Conservation (phyloP, 2,888 invertebrate genomes). For the Leptarthrus brevirostris region DNA sequence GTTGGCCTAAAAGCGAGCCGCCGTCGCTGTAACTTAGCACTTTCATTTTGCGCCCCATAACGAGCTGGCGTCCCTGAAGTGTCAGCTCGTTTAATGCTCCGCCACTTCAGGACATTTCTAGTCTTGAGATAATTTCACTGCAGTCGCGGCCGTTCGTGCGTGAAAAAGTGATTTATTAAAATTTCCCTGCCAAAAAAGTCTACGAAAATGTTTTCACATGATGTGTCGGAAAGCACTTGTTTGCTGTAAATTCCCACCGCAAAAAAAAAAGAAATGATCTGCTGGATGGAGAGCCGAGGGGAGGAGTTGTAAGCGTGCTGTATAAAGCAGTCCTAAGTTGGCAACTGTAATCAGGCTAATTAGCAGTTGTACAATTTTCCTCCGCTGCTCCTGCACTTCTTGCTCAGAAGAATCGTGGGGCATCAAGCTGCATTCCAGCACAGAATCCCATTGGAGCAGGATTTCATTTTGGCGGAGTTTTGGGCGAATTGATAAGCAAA, state of each 20-base stretch:
- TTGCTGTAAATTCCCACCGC: neutral
- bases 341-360: slow-evolving; percentile 34
- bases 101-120: slow-evolving; percentile 3
- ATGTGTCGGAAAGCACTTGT: neutral
- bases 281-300: neutral
- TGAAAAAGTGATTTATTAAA: slow-evolving; percentile 26
- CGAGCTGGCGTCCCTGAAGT: neutral
- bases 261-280: neutral
- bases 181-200: neutral
- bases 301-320: neutral
- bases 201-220: neutral
- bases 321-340: slow-evolving; percentile 1
- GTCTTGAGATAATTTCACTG: slow-evolving; percentile 14
- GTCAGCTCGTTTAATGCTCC: slow-evolving; percentile 24
- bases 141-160: slow-evolving; percentile 9
- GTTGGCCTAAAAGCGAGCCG: neutral
- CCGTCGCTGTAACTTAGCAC: neutral
- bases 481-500: slow-evolving; percentile 12
- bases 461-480: neutral
- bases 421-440: too few species aligned
- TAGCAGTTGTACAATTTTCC: slow-evolving; percentile 28
- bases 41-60: neutral
- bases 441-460: neutral
- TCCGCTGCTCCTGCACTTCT: neutral
- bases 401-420: too few species aligned